Percentiles rank a stretch among this genome's conserved stretches.
Conservation (phyloP, 2,113 vertebrate genomes). For the Romanogobio albipinnatus region DNA sequence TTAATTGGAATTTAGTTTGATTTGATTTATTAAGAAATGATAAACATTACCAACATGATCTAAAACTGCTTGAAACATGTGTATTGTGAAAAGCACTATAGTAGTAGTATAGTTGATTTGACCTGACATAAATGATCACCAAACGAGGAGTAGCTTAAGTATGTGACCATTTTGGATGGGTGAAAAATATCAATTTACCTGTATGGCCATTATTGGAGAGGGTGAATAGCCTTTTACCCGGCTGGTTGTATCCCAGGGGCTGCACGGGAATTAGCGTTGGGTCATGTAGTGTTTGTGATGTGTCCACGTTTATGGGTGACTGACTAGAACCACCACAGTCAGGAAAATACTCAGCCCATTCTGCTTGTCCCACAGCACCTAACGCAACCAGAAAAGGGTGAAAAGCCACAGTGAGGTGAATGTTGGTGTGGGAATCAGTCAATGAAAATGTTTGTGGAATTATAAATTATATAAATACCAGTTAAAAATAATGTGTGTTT, state of each 20-base stretch:
- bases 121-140: too few relatives aligned
- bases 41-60: background rate
- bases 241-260: constrained; percentile 77
- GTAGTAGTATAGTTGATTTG: too few relatives aligned
- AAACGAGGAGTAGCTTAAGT: too few relatives aligned
- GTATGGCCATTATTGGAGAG: constrained; percentile 89
- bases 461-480: too few relatives aligned
- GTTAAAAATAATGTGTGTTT: background rate
- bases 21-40: background rate
- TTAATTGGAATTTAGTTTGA: background rate
- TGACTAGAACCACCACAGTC: constrained; percentile 83
- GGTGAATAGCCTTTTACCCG: constrained; percentile 68
- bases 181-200: constrained; percentile 72
- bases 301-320: constrained; percentile 84
- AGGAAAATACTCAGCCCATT: constrained; percentile 80
- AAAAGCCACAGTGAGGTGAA: background rate
- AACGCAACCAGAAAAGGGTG: constrained; percentile 22
- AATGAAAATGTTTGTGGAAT: background rate
- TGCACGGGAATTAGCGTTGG: constrained; percentile 72
- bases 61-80: background rate
- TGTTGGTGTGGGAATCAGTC: background rate
- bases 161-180: background rate
- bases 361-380: constrained; percentile 83
- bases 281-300: constrained; percentile 70
- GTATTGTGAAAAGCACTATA: background rate